Evolutionary conservation across 2,113 vertebrate species (phyloP).

Genomic region (Seriola rivoliana): DNA sequence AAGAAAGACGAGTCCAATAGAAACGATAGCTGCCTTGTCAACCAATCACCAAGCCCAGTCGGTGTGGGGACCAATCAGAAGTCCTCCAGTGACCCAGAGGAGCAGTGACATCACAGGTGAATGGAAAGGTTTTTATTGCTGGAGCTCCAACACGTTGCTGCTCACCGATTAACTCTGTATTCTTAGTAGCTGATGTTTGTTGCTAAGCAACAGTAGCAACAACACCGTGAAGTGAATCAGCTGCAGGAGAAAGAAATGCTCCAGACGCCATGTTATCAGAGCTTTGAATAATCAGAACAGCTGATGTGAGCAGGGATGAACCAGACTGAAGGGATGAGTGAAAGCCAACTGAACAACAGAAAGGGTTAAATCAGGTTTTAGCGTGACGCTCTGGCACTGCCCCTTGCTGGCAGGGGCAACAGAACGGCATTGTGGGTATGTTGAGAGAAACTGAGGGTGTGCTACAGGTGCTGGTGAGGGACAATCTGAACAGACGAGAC

Average conservation of each 20-base stretch:
- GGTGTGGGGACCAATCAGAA: slow-evolving; percentile 47
- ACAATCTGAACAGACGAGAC: slow-evolving; percentile 38
- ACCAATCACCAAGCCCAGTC: slow-evolving; percentile 59
- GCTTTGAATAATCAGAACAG: slow-evolving; percentile 57
- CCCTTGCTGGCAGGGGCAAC: neutral
- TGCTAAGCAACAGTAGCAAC: slow-evolving; percentile 20
- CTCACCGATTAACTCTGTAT: neutral
- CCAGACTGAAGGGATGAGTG: neutral
- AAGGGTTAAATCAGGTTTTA: neutral
- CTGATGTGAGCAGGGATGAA: neutral
- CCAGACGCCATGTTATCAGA: slow-evolving; percentile 30
- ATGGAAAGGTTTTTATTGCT: slow-evolving; percentile 58
- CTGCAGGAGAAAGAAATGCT: slow-evolving; percentile 16
- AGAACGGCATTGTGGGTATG: slow-evolving; percentile 27
- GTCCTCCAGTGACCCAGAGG: slow-evolving; percentile 10
- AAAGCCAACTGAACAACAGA: neutral
- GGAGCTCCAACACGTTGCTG: slow-evolving; percentile 12
- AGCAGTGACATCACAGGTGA: slow-evolving; percentile 46
- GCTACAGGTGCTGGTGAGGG: slow-evolving; percentile 72
- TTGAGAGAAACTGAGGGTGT: slow-evolving; percentile 14
- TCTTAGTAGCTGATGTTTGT: slow-evolving; percentile 24
- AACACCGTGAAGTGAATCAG: slow-evolving; percentile 12
- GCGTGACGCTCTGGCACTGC: neutral
- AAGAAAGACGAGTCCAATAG: slow-evolving; percentile 52
- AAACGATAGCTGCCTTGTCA: slow-evolving; percentile 80